These are phyloP conservation scores for Chloebia gouldiae DNA, from an alignment of 2,113 vertebrate species.

Conservation along the genomic window DNA sequence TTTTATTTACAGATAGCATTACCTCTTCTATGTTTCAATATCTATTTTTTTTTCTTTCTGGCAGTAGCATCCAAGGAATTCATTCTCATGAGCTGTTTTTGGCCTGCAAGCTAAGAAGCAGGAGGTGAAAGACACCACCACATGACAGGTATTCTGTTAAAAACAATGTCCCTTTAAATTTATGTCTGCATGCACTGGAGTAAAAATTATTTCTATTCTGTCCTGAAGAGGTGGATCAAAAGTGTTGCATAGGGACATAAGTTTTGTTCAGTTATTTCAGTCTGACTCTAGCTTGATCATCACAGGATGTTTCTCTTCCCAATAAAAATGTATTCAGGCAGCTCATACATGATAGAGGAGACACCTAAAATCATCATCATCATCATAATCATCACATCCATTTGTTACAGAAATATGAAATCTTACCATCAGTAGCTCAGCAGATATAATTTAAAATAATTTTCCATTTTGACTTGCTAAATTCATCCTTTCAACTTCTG, in stretches of 20 bases:
- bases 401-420: background rate
- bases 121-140: background rate
- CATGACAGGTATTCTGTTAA: background rate
- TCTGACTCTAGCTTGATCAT: background rate
- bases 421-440: background rate
- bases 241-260: background rate
- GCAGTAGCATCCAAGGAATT: background rate
- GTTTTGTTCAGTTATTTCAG: background rate
- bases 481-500: background rate
- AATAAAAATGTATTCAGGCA: background rate
- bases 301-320: background rate
- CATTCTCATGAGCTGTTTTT: background rate
- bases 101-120: background rate
- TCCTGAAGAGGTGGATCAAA: background rate
- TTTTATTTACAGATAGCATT: background rate
- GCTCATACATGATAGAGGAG: background rate
- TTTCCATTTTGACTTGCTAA: background rate
- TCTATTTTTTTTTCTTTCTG: background rate
- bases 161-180: background rate
- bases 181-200: background rate
- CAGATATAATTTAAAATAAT: background rate
- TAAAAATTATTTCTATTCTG: background rate
- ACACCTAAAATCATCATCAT: background rate
- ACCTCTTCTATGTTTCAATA: background rate
- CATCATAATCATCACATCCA: background rate